Base-by-base conservation (phyloP, 2,888 invertebrate species). In the Syrista parreyssii region DNA sequence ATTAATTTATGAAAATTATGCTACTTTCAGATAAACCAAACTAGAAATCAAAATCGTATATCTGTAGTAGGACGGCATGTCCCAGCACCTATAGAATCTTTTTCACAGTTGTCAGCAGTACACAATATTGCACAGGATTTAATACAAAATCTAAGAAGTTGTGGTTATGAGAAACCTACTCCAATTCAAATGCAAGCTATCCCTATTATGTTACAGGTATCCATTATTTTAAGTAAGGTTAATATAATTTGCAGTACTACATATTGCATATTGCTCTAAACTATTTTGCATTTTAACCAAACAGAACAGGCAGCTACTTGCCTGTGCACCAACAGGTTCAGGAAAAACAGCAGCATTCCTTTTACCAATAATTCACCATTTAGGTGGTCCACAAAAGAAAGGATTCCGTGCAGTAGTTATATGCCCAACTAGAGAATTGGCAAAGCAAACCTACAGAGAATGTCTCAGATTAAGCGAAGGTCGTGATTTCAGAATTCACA, bases 331-430 rank as follows among this genome's bases (percentile, higher is more conserved):
- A 0, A 99, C 99, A 0, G 99, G 99, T 1, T 98, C 98, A 0
- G 99, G 99, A 12, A 99, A 99, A 92, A 99, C 99, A 0, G 96
- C 97, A 1, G 98, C 99, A 0, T 99, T 99, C 92, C 93, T 99
- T 0, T 90, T 98, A 4, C 99, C 99, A 0, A 93, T 99, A 12
- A 93, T 99, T 55, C 95, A 97, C 86, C 92, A 94, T 0, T 92
- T 99, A 69, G 94, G 94, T 30, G 93, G 93, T 69, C 96, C 96
- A 0, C 92, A 93, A 83, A 95, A 94, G 75, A 93, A 94, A 33
- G 98, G 98, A 0, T 96, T 97, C 76, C 93, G 98, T 81, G 98
- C 98, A 12, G 92, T 99, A 2, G 94, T 99, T 73, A 93, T 99
- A 15, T 96, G 97, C 85, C 99, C 99, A 11, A 99, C 99, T 0